Percentiles rank a stretch among this genome's conserved stretches.
Conservation (phyloP, 2,113 vertebrate species). For the Camelus dromedarius region DNA sequence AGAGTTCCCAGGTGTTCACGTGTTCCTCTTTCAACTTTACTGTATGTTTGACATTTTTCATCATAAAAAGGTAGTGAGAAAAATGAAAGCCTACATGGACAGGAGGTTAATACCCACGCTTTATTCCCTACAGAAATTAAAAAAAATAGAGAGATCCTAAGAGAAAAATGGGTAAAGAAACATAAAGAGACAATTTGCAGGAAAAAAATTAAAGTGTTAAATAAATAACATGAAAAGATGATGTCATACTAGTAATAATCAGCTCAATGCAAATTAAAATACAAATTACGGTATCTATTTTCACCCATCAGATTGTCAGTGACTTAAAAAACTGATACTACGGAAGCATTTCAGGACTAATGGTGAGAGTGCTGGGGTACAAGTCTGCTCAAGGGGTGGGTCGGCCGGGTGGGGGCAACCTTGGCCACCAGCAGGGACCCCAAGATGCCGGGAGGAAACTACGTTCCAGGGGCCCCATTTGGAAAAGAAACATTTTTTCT, state of each 20-base stretch:
- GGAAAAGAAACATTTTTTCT: not conserved
- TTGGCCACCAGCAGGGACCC: not conserved
- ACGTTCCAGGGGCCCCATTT: not conserved
- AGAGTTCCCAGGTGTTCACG: too few relatives aligned
- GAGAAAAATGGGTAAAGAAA: not conserved
- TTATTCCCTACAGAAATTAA: not conserved
- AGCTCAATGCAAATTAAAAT: not conserved
- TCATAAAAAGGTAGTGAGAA: not conserved
- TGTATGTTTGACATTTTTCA: not conserved
- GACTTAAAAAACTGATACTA: not conserved
- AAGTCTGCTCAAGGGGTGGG: not conserved
- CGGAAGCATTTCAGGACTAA: not conserved
- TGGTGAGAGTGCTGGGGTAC: not conserved
- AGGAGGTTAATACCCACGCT: not conserved
- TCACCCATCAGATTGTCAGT: not conserved
- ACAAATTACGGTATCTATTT: not conserved
- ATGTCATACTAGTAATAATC: not conserved
- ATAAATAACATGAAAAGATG: not conserved
- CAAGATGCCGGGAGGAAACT: not conserved
- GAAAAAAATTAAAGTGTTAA: not conserved
- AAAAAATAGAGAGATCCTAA: not conserved
- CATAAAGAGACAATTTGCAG: not conserved
- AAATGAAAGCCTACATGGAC: not conserved
- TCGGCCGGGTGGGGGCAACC: not conserved
- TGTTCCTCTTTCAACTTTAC: not conserved